phyloP scores from a whole-genome alignment of 1,140 invertebrate species.

The Hetaerina americana region DNA sequence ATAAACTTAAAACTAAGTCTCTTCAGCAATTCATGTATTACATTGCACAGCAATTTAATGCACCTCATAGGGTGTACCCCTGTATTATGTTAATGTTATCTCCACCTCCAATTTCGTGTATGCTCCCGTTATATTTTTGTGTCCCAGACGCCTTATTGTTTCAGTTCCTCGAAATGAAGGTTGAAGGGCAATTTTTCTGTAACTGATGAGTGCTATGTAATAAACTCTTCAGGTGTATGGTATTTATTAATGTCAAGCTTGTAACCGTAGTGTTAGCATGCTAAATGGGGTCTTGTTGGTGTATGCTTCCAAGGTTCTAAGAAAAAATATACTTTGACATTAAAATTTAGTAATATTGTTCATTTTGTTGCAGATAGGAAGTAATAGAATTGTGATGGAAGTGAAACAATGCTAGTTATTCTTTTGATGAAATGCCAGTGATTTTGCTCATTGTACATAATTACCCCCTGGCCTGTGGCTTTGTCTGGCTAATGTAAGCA shows the following conservation, averaged over 20 bases:
- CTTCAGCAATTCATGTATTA: not conserved
- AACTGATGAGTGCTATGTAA: not conserved
- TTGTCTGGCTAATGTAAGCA: not conserved
- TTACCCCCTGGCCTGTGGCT: not conserved
- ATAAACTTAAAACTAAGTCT: too few species aligned
- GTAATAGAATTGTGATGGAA: not conserved
- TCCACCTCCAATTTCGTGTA: not conserved
- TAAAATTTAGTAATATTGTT: not conserved
- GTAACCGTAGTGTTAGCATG: not conserved
- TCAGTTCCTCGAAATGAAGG: not conserved
- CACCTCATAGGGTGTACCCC: not conserved
- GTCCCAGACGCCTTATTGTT: not conserved
- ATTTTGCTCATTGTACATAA: not conserved
- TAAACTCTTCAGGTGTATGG: not conserved
- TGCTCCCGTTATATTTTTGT: not conserved
- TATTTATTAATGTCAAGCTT: slow-evolving; percentile 1
- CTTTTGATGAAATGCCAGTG: not conserved
- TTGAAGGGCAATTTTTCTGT: not conserved
- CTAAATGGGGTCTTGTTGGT: not conserved
- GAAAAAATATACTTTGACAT: not conserved
- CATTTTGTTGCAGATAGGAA: not conserved
- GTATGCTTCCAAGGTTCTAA: not conserved
- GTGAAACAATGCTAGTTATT: not conserved
- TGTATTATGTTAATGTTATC: not conserved
- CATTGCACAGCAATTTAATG: not conserved